Evolutionary conservation across 2,888 invertebrate species (phyloP).

Genomic region (Monochamus alternatus): DNA sequence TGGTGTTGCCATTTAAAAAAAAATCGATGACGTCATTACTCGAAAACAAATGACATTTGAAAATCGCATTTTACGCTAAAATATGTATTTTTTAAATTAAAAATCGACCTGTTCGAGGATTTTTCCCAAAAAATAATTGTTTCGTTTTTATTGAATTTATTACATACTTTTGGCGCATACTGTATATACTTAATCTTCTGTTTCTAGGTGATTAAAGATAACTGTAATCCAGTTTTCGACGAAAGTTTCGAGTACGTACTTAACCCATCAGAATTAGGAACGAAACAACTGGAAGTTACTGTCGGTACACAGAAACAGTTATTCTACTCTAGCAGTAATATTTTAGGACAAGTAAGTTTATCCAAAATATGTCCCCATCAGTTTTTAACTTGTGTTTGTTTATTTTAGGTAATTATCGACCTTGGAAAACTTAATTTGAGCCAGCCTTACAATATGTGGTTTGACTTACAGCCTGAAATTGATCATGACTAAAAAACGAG

Average conservation of each 20-base stretch:
- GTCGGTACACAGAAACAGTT: constrained; percentile 92
- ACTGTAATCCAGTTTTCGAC: constrained; percentile 92
- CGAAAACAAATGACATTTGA: too few species aligned
- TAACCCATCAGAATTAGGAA: constrained; percentile 85
- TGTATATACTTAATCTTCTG: constrained; percentile 24
- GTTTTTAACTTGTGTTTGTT: constrained; percentile 29
- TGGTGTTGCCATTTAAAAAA: too few species aligned
- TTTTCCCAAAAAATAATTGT: too few species aligned
- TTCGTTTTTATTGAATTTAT: too few species aligned
- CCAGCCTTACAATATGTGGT: constrained; percentile 84
- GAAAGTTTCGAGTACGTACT: constrained; percentile 93
- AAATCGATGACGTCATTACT: too few species aligned
- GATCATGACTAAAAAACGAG: constrained; percentile 32
- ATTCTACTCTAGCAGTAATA: constrained; percentile 84
- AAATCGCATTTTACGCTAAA: too few species aligned
- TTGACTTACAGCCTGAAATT: constrained; percentile 73
- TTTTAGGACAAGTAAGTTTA: constrained; percentile 83
- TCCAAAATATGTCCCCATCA: background rate
- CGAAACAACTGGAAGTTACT: constrained; percentile 86
- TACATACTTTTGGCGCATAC: too few species aligned
- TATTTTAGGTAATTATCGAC: constrained; percentile 77
- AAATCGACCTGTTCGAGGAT: too few species aligned
- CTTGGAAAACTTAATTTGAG: constrained; percentile 80
- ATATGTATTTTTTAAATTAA: too few species aligned
- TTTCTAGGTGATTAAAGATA: constrained; percentile 84